Evolutionary conservation across 1,140 invertebrate species (phyloP), one percentile per base, ranked within the genome.

Genomic region (Habropoda laboriosa): DNA sequence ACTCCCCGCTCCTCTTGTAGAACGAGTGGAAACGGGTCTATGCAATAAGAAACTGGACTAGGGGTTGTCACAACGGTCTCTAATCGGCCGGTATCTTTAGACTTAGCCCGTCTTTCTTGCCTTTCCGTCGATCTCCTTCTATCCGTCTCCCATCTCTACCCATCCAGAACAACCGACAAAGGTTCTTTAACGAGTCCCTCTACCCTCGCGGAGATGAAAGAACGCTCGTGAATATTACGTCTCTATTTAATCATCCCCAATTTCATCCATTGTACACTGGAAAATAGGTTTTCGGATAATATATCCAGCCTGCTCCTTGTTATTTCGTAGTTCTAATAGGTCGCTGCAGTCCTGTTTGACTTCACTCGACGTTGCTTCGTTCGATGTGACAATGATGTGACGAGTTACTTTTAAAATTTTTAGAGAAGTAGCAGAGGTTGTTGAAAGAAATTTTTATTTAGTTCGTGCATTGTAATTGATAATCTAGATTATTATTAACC

Each of bases 51-150:
- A 45, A 49, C 13, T 68, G 63, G 70, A 67, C 83, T 49, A 71
- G 68, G 83, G 83, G 78, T 84, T 68, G 67, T 42, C 73, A 30
- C 58, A 75, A 79, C 64, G 35, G 73, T 75, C 71, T 71, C 80
- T 86, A 86, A 85, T 86, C 84, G 81, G 68, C 60, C 80, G 75
- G 42, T 55, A 57, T 81, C 58, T 66, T 74, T 51, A 82, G 64
- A 53, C 38, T 55, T 38, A 51, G 63, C 30, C 51, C 47, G 76
- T 64, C 83, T 73, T 72, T 61, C 72, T 73, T 57, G 45, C 61
- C 38, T 35, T n/a, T 18, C n/a, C 10, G 13, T 10, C 24, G n/a
- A 24, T 35, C 40, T 68, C 42, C 40, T 32, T 32, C 58, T 74
- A 18, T 45, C 24, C 30, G 18, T 38, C 3, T 24, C 10, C 53